Conservation (phyloP, 2,113 vertebrate genomes). For the Callionymus lyra region DNA sequence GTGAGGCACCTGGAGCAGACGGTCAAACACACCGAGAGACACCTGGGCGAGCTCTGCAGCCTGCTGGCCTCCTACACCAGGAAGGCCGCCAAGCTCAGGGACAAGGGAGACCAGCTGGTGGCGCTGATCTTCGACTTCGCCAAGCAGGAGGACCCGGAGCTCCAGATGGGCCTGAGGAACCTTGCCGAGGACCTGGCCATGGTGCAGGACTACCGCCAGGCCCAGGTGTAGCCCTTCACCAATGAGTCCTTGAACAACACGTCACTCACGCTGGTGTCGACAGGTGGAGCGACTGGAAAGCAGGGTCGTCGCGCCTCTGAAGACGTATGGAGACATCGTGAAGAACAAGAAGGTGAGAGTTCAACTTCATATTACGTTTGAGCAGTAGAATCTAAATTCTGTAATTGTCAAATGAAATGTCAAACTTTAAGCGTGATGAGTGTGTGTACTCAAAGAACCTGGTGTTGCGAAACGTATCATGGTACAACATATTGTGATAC, state of each 20-base stretch:
- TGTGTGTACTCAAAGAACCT: too few species aligned
- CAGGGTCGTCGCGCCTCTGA: slow-evolving; percentile 63
- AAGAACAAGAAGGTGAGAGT: slow-evolving; percentile 66
- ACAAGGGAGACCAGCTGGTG: slow-evolving; percentile 63
- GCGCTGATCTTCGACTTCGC: slow-evolving; percentile 55
- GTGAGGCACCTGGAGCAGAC: slow-evolving; percentile 57
- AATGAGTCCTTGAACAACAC: neutral
- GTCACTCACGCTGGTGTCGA: neutral
- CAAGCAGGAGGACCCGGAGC: slow-evolving; percentile 48
- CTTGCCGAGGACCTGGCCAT: slow-evolving; percentile 70
- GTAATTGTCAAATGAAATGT: too few species aligned
- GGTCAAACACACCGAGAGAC: slow-evolving; percentile 45
- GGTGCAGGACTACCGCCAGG: slow-evolving; percentile 77
- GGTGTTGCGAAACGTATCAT: too few species aligned
- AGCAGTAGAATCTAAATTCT: too few species aligned
- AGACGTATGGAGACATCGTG: slow-evolving; percentile 51
- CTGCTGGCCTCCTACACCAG: slow-evolving; percentile 59
- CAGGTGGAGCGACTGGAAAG: slow-evolving; percentile 70
- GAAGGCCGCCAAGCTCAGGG: slow-evolving; percentile 63
- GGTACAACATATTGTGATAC: too few species aligned
- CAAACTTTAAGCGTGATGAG: too few species aligned
- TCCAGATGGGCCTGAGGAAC: slow-evolving; percentile 50
- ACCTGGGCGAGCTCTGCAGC: slow-evolving; percentile 65
- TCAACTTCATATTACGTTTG: too few species aligned
- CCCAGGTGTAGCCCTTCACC: slow-evolving; percentile 48